These are phyloP conservation scores for Coelopa pilipes DNA, from an alignment of 2,888 invertebrate species.

Conservation along the genomic window DNA sequence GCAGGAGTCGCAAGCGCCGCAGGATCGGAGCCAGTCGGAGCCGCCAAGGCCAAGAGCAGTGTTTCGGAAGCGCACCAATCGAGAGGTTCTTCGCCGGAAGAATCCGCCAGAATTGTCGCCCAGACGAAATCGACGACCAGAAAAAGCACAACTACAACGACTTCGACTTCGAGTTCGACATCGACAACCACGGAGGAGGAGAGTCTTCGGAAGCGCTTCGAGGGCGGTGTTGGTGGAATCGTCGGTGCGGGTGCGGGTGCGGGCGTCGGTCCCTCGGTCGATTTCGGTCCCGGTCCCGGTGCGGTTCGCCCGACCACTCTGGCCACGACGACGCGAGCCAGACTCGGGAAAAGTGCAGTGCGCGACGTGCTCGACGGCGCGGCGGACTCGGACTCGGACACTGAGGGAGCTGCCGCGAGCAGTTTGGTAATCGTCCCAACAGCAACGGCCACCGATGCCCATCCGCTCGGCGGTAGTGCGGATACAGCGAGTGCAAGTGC, in stretches of 20 bases:
- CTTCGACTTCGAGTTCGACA: constrained; percentile 38
- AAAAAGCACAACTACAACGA: constrained; percentile 35
- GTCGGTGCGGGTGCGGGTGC: constrained; percentile 41
- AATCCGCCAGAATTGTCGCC: constrained; percentile 58
- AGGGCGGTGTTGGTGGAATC: constrained; percentile 43
- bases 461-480: constrained; percentile 38
- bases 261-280: constrained; percentile 27
- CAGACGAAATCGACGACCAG: constrained; percentile 53
- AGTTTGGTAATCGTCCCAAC: constrained; percentile 58
- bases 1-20: constrained; percentile 53
- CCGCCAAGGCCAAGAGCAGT: constrained; percentile 47
- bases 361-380: background rate
- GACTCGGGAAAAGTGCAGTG: background rate
- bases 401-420: constrained; percentile 58
- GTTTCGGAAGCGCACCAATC: constrained; percentile 60
- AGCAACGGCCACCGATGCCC: background rate
- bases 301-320: constrained; percentile 7
- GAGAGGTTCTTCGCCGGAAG: constrained; percentile 61
- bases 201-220: constrained; percentile 40
- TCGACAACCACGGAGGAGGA: constrained; percentile 39
- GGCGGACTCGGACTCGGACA: constrained; percentile 53
- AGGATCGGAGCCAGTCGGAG: constrained; percentile 36
- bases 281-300: constrained; percentile 33
- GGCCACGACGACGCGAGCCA: background rate
- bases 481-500: constrained; percentile 40